Base-by-base conservation (phyloP, 1,140 invertebrate genomes). In the Drosophila busckii region DNA sequence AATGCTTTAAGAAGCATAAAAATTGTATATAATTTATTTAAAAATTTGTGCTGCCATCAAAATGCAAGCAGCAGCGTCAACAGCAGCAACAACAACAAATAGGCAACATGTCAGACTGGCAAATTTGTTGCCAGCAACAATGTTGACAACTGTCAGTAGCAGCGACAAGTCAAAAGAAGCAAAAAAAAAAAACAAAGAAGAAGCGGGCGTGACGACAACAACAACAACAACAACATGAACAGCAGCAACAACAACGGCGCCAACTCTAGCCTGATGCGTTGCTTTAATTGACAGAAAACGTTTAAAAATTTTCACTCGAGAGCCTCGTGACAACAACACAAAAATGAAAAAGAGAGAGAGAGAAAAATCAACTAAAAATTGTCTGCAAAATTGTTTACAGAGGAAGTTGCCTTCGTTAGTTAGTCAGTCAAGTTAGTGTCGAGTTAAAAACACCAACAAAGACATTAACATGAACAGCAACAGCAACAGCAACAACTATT, bases 401-500 rank as follows among this genome's bases (percentile, higher is more conserved):
- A 22, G 32, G n/a, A 37, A 17, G 35, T 59, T 52, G 55, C 25
- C 15, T 17, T 17, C 20, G 13, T 25, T 25, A 31, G 3, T 9
- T 6, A 37, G 37, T 23, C 10, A 40, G 37, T 12, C 7, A 15
- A 48, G 32, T 8, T 16, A 53, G 26, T 22, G 35, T 17, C 6
- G n/a, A 41, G 10, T 15, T n/a, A 8, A 54, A 38, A 25, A 13
- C 13, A 2, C 22, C 37, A 44, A 60, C 15, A 54, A 34, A 54
- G 32, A 40, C 40, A 54, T 45, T 37, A 54, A 45, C 31, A 59
- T 31, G 9, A 34, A 15, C 23, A 59, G 34, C 15, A 44, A 56
- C 38, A 49, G 42, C 45, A 50, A 66, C 52, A 63, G 55, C 50
- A 63, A 13, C 58, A 26, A 59, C 56, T 15, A 31, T 4, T 23